These are phyloP conservation scores for Porphyrio hochstetteri DNA, from an alignment of 2,113 vertebrate species.

Conservation along the genomic window DNA sequence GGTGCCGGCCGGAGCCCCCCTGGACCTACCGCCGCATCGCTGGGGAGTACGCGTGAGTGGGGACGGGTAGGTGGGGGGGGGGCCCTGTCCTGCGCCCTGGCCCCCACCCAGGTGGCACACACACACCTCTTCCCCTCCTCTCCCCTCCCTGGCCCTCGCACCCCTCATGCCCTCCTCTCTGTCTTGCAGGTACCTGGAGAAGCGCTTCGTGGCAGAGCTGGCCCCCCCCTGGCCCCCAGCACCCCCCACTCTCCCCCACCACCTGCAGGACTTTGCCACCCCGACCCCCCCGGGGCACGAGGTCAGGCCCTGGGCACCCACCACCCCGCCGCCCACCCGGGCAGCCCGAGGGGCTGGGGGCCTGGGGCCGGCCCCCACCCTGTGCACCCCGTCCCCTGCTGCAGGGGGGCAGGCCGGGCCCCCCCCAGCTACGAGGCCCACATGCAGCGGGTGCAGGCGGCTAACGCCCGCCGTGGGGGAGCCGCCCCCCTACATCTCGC, in stretches of 20 bases:
- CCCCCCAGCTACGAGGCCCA: conserved; percentile 73
- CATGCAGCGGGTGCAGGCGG: conserved; percentile 63
- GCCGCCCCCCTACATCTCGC: conserved; percentile 85
- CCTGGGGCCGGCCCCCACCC: not conserved
- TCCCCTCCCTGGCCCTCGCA: not conserved
- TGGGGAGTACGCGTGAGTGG: conserved; percentile 56
- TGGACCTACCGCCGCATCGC: conserved; percentile 44
- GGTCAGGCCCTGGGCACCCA: not conserved
- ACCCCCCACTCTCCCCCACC: not conserved
- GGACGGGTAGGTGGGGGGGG: not conserved
- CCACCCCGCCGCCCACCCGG: not conserved
- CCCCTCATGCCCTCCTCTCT: not conserved
- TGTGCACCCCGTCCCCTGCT: not conserved
- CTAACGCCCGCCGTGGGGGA: not conserved
- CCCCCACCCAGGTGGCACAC: not conserved
- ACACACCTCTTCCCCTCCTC: no score
- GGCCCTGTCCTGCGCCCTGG: not conserved
- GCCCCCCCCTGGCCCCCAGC: conserved; percentile 45
- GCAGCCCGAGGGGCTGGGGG: not conserved
- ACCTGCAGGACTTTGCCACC: not conserved
- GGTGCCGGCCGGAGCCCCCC: not conserved
- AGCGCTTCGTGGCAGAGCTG: not conserved
- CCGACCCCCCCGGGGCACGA: not conserved
- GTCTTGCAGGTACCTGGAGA: conserved; percentile 39
- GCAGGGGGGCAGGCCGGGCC: not conserved